phyloP scores from a whole-genome alignment of 30 jellyfish, hydroid and myxozoan genomes.

The Morbakka virulenta region DNA sequence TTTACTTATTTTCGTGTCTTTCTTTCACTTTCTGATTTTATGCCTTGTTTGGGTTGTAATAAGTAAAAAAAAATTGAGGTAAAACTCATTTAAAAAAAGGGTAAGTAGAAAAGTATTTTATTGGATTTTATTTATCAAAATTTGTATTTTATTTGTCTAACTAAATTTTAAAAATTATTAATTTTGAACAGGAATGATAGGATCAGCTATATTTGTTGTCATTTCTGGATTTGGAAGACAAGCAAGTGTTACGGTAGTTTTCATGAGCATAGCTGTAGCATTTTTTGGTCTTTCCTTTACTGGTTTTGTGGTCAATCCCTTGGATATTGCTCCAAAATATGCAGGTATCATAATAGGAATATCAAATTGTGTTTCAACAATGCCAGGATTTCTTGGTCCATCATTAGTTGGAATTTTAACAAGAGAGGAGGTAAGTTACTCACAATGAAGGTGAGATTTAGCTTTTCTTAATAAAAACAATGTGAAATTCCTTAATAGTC shows the following conservation, averaged over 20 bases:
- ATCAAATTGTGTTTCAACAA: slow-evolving; percentile 71
- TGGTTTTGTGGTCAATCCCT: slow-evolving; percentile 97
- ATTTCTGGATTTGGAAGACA: slow-evolving; percentile 68
- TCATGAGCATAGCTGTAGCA: slow-evolving; percentile 87
- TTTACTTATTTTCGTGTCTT: not conserved
- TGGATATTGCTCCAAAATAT: slow-evolving; percentile 95
- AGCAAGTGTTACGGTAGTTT: slow-evolving; percentile 63
- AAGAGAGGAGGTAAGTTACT: slow-evolving; percentile 65
- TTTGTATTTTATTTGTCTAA: too few relatives aligned
- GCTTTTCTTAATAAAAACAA: not conserved
- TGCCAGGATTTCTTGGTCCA: slow-evolving; percentile 96
- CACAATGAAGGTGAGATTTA: not conserved
- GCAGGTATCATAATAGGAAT: slow-evolving; percentile 92
- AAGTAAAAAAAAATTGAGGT: not conserved
- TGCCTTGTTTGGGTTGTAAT: not conserved
- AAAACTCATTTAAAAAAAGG: too few relatives aligned
- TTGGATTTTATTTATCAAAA: too few relatives aligned
- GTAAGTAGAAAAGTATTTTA: too few relatives aligned
- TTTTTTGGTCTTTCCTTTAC: slow-evolving; percentile 91
- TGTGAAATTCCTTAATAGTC: not conserved
- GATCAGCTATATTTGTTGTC: slow-evolving; percentile 65
- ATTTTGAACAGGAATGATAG: slow-evolving; percentile 65
- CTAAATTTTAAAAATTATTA: too few relatives aligned
- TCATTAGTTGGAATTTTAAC: slow-evolving; percentile 89
- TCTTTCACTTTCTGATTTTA: not conserved